These are phyloP conservation scores for Anagrus nilaparvatae DNA, from an alignment of 1,140 invertebrate species.

Conservation along the genomic window DNA sequence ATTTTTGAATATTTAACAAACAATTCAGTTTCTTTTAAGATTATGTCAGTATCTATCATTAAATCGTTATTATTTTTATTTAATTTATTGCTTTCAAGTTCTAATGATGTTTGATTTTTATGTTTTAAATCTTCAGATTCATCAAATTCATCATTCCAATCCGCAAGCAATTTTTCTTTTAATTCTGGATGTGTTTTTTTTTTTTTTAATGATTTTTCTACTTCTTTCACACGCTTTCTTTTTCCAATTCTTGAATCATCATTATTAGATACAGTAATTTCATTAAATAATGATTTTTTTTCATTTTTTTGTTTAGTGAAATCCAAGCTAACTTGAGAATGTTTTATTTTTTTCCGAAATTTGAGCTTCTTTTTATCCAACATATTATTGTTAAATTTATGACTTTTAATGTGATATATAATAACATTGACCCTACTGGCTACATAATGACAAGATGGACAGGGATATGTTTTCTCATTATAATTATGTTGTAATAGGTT, in stretches of 20 bases:
- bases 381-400: conserved; percentile 32
- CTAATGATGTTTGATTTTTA: conserved; percentile 32
- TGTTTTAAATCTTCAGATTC: conserved; percentile 15
- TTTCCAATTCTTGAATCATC: conserved; percentile 26
- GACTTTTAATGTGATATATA: conserved; percentile 57
- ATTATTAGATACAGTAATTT: conserved; percentile 10
- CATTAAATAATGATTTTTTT: conserved; percentile 24
- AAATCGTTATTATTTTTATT: no score
- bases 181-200: conserved; percentile 36
- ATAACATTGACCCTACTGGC: conserved; percentile 57
- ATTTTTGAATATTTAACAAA: no score
- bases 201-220: conserved; percentile 32
- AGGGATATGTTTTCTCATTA: conserved; percentile 46
- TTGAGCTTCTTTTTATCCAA: conserved; percentile 15
- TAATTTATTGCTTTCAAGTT: no score
- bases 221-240: conserved; percentile 28
- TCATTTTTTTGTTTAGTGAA: conserved; percentile 42
- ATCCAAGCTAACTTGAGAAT: conserved; percentile 18
- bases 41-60: no score
- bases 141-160: conserved; percentile 32
- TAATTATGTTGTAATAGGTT: conserved; percentile 24
- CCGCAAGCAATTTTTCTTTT: conserved; percentile 36
- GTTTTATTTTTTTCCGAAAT: conserved; percentile 19
- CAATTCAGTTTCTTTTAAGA: no score
- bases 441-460: conserved; percentile 53